Percentiles rank a stretch among this genome's conserved stretches.
Evolutionary conservation across 1,140 invertebrate species (phyloP).

Genomic region (Helicorthomorpha holstii): DNA sequence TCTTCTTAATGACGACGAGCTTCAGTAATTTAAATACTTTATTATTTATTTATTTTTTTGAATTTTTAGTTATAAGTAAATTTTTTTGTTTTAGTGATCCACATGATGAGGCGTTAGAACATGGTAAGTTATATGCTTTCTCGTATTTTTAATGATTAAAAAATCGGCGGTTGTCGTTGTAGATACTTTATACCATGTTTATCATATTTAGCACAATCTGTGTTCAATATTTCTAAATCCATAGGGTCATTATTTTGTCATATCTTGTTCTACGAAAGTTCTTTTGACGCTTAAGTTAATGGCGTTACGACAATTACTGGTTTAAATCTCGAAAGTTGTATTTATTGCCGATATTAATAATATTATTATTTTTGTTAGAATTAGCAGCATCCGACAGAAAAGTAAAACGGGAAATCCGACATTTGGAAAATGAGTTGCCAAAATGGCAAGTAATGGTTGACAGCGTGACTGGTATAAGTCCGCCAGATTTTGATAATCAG

Average conservation of each 20-base stretch:
- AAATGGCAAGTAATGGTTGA: slow-evolving; percentile 81
- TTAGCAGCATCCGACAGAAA: slow-evolving; percentile 30
- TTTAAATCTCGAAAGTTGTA: too few relatives aligned
- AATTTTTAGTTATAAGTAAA: background rate
- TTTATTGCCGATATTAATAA: too few relatives aligned
- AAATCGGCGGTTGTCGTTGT: too few relatives aligned
- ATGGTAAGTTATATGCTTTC: slow-evolving; percentile 27
- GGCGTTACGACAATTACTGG: too few relatives aligned
- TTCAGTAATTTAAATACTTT: slow-evolving; percentile 27
- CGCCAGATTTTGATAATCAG: slow-evolving; percentile 71
- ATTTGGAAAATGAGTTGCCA: slow-evolving; percentile 71
- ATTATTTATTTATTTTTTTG: slow-evolving; percentile 8
- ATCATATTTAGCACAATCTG: too few relatives aligned
- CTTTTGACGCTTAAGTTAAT: too few relatives aligned
- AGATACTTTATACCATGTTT: too few relatives aligned
- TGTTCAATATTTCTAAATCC: too few relatives aligned
- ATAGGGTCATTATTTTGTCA: too few relatives aligned
- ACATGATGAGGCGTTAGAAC: slow-evolving; percentile 54
- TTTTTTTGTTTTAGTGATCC: slow-evolving; percentile 33
- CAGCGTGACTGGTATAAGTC: slow-evolving; percentile 59
- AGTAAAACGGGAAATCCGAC: slow-evolving; percentile 63
- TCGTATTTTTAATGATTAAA: background rate
- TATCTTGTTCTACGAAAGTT: too few relatives aligned
- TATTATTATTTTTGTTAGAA: too few relatives aligned
- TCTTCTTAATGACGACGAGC: slow-evolving; percentile 62